A percentile compares a stretch with the other conserved stretches of the same genome.
Evolutionary conservation across 2,888 invertebrate genomes (phyloP).

Genomic region (Latrodectus hesperus): DNA sequence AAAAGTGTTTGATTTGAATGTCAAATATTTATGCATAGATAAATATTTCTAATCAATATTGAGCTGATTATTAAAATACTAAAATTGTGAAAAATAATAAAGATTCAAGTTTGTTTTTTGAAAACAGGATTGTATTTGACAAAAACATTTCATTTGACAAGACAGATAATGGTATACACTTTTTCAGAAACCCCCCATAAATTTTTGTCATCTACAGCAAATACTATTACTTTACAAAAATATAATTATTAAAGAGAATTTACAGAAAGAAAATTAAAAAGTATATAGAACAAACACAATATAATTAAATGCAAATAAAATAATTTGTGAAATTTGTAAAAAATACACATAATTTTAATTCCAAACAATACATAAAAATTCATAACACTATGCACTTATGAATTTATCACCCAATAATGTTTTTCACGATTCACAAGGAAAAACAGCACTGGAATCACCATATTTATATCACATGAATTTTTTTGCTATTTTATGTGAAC

Average conservation of each 20-base stretch:
- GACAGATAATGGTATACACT: slow-evolving; percentile 62
- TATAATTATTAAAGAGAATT: slow-evolving; percentile 35
- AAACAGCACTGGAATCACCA: slow-evolving; percentile 69
- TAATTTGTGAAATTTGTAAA: slow-evolving; percentile 51
- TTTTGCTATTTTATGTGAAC: slow-evolving; percentile 67
- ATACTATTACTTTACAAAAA: slow-evolving; percentile 60
- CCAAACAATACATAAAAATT: slow-evolving; percentile 45
- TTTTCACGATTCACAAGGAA: slow-evolving; percentile 63
- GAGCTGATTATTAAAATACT: too few species aligned
- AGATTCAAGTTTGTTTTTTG: slow-evolving; percentile 32
- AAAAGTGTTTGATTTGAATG: too few species aligned
- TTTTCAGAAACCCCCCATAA: slow-evolving; percentile 31
- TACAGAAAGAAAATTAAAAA: slow-evolving; percentile 48
- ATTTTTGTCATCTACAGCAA: slow-evolving; percentile 36
- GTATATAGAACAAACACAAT: slow-evolving; percentile 25
- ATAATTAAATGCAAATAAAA: slow-evolving; percentile 62
- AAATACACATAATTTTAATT: slow-evolving; percentile 45
- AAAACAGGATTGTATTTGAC: slow-evolving; percentile 68
- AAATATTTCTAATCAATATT: too few species aligned
- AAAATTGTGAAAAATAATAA: not conserved
- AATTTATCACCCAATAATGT: slow-evolving; percentile 67
- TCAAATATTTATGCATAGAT: too few species aligned
- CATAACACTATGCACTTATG: slow-evolving; percentile 60
- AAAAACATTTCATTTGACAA: slow-evolving; percentile 65
- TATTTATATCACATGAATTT: slow-evolving; percentile 68